A percentile compares a stretch with the other conserved stretches of the same genome.
Conservation (phyloP, 2,888 invertebrate species). For the Byasa hedistus region DNA sequence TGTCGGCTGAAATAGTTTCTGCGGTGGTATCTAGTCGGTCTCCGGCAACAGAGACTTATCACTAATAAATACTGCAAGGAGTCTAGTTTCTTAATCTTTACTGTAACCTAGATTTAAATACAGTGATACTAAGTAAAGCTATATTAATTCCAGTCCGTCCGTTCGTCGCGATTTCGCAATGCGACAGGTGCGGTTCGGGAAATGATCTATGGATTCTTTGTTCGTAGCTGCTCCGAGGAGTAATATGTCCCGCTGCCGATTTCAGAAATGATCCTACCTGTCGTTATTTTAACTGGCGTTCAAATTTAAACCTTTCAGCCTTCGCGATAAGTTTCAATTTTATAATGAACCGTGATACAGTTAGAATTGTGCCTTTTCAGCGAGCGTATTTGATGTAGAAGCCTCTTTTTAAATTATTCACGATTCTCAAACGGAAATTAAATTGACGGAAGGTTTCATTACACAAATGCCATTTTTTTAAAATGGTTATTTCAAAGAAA, state of each 20-base stretch:
- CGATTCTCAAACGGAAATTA: conserved; percentile 17
- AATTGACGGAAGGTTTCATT: conserved; percentile 5
- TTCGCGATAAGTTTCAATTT: conserved; percentile 1
- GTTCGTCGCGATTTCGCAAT: conserved; percentile 9
- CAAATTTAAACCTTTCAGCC: conserved; percentile 1
- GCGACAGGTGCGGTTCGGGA: conserved; percentile 17
- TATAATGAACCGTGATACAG: neutral
- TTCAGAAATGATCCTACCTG: conserved; percentile 14
- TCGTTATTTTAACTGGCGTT: neutral
- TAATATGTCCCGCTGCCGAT: conserved; percentile 12
- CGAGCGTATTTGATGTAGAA: conserved; percentile 11
- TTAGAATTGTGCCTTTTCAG: neutral
- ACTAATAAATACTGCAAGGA: too few species aligned
- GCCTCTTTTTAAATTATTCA: conserved; percentile 12
- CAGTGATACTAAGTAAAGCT: neutral
- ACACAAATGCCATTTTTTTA: neutral
- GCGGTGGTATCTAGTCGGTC: too few species aligned
- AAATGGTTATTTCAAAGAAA: neutral
- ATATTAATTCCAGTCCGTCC: neutral
- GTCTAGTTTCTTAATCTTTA: too few species aligned
- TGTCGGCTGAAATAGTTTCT: too few species aligned
- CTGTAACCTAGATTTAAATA: neutral
- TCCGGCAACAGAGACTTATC: neutral
- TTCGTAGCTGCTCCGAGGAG: conserved; percentile 9
- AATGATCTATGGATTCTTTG: conserved; percentile 24